These are phyloP conservation scores for Haliclystus octoradiatus DNA, from an alignment of 30 jellyfish, hydroid and myxozoan species.

Conservation along the genomic window DNA sequence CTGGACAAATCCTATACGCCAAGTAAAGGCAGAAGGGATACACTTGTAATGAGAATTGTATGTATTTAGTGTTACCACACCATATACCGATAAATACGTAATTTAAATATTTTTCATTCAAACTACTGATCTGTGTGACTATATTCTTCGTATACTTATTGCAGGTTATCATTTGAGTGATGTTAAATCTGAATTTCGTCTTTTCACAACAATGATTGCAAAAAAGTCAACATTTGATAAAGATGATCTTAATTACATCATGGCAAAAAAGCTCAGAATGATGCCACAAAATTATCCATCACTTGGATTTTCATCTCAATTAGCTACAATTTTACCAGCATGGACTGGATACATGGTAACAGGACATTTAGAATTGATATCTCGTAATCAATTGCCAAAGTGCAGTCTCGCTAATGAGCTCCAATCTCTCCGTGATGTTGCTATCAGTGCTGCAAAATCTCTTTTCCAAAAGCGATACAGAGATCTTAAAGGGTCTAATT, in stretches of 20 bases:
- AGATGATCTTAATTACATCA: not conserved
- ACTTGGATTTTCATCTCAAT: not conserved
- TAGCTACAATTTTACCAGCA: not conserved
- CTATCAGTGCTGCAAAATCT: not conserved
- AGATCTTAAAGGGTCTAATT: not conserved
- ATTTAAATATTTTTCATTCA: no score
- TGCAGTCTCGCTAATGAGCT: not conserved
- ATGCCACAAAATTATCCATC: not conserved
- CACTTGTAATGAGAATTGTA: no score
- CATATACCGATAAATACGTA: no score
- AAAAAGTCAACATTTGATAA: not conserved
- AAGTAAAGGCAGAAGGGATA: no score
- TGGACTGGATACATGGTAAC: not conserved
- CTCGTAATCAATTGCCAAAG: not conserved
- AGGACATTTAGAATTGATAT: not conserved
- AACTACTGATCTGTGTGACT: no score
- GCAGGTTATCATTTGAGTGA: not conserved
- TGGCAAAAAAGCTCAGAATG: not conserved
- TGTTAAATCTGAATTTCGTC: not conserved
- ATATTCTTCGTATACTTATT: no score
- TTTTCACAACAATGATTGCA: not conserved
- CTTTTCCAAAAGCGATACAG: not conserved
- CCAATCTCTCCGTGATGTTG: not conserved
- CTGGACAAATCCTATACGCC: no score
- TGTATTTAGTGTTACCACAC: no score